Percentiles rank a stretch among this genome's conserved stretches.
These are phyloP conservation scores for Hystrix cristata DNA, from an alignment of 2,113 vertebrate genomes.

Conservation along the genomic window DNA sequence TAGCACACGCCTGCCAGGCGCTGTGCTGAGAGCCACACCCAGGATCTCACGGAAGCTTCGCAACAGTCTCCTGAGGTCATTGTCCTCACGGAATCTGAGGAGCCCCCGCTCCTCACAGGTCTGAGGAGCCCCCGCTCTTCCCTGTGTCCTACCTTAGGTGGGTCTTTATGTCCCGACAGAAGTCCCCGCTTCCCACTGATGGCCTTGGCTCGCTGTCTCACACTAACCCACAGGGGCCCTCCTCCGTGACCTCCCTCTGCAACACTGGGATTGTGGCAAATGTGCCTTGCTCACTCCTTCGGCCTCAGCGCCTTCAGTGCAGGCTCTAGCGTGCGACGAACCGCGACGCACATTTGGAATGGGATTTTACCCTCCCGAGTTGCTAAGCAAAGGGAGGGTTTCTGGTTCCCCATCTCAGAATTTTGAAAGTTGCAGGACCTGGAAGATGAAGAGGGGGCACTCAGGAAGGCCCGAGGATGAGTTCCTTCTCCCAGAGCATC, in stretches of 20 bases:
- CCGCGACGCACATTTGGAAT: background rate
- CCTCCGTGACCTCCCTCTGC: rapidly evolving
- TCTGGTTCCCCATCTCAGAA: background rate
- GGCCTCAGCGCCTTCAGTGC: background rate
- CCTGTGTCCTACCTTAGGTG: rapidly evolving
- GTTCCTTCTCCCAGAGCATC: background rate
- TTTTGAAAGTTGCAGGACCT: background rate
- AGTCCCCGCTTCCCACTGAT: too few species aligned
- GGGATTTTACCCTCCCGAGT: background rate
- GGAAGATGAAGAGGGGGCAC: background rate
- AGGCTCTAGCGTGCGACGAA: background rate
- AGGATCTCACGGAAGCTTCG: background rate
- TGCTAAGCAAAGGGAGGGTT: background rate
- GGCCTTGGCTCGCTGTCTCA: rapidly evolving
- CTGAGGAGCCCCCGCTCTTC: background rate
- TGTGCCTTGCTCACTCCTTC: background rate
- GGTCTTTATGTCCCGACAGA: background rate
- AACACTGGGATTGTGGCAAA: background rate
- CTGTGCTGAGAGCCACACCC: background rate
- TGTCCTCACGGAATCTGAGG: too few species aligned
- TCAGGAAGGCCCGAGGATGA: background rate
- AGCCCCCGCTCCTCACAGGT: background rate
- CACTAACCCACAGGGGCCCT: rapidly evolving
- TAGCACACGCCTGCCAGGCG: rapidly evolving
- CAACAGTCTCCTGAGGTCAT: rapidly evolving